Conservation (phyloP, 2,797 vertebrate genomes). For the Synaphobranchus kaupii region DNA sequence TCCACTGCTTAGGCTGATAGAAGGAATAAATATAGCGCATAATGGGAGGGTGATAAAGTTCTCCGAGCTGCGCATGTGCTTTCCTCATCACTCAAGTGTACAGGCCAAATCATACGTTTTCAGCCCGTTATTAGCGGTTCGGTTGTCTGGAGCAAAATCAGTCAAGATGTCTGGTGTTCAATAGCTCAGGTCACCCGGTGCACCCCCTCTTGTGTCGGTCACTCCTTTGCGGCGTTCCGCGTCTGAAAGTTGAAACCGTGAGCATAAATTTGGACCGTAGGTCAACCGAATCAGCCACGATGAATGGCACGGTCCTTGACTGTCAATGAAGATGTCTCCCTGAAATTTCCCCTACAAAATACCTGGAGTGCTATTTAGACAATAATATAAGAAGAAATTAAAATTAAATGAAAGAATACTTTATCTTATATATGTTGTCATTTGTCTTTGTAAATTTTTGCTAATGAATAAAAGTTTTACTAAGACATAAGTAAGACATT, state of each 20-base stretch:
- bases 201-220: neutral
- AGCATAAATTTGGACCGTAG: neutral
- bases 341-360: neutral
- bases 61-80: slow-evolving; percentile 17
- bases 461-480: neutral
- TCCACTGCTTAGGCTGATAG: slow-evolving; percentile 55
- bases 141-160: slow-evolving; percentile 15
- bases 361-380: neutral
- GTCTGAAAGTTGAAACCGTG: neutral
- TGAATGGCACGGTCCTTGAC: neutral
- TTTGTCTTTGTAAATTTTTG: neutral
- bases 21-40: slow-evolving; percentile 72
- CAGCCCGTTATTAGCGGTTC: slow-evolving; percentile 30
- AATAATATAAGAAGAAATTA: neutral
- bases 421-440: neutral
- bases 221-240: neutral
- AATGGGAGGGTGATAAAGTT: slow-evolving; percentile 69
- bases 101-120: neutral
- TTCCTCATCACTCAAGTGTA: slow-evolving; percentile 34
- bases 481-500: neutral
- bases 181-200: neutral
- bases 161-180: neutral
- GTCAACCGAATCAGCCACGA: neutral
- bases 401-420: neutral
- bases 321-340: neutral